Evolutionary conservation across 2,888 invertebrate species (phyloP), one percentile per base, ranked within the genome.

Genomic region (Coenonympha glycerion): DNA sequence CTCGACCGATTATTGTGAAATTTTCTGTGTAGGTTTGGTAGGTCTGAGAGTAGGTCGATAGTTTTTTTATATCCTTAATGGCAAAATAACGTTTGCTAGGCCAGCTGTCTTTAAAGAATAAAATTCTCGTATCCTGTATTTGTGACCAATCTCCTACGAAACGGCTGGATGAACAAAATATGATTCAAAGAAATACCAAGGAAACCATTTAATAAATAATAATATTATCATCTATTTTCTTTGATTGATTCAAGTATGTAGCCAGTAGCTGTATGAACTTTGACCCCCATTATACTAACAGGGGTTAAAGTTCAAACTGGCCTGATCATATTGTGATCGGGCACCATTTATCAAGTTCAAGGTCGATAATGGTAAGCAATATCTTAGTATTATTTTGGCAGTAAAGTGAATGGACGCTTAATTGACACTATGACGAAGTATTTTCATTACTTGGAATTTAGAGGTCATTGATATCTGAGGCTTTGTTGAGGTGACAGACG

Each of bases 301-400:
- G 39, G 39, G 39, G 13, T 39, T 24, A 22, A 15, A 39, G 39
- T 36, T 36, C 36, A 11, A n/a, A 19, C 36, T 36, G 36, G 19
- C 19, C 19, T 36, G 19, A 24, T 15, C 22, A 24, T 22, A 22
- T 39, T 39, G 9, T 24, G 39, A 15, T 22, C 5, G 6, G 15
- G 36, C 37, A 39, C 39, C 39, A 39, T 39, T 24, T 39, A 39
- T 39, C 39, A 39, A 39, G 39, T 39, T 39, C 39, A 39, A 39
- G 39, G 39, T 6, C 15, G 39, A 15, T 15, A 24, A 24, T 24
- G 15, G 22, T 24, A 15, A 39, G 39, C 39, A 39, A 24, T 39
- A 39, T 24, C 8, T 37, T 2, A 6, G 13, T 3, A 22, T 24
- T 24, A 24, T 22, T n/a, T 39, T 39, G 39, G 15, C 39, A 39